A percentile compares a stretch with the other conserved stretches of the same genome.
These are phyloP conservation scores for Cordilura impudica DNA, from an alignment of 2,888 invertebrate genomes.

Conservation along the genomic window DNA sequence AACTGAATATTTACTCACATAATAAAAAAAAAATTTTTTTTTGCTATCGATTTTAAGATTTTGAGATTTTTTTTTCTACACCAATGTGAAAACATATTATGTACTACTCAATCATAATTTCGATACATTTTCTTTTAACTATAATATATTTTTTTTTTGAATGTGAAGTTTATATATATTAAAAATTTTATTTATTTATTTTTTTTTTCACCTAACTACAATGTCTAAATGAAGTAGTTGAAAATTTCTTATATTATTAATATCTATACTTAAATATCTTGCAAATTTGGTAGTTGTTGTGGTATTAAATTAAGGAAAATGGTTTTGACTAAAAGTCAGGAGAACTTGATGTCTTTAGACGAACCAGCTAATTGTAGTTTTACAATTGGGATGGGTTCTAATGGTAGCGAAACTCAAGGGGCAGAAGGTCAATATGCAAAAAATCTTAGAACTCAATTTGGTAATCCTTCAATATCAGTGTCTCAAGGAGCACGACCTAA, in stretches of 20 bases:
- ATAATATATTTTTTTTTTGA: too few relatives aligned
- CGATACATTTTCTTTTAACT: not conserved
- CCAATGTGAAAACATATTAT: not conserved
- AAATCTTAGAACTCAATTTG: too few relatives aligned
- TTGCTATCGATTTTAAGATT: not conserved
- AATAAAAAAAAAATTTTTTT: too few relatives aligned
- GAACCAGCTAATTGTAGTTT: not conserved
- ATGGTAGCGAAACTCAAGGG: not conserved
- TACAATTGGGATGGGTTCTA: not conserved
- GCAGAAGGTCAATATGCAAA: too few relatives aligned
- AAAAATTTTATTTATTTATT: not conserved
- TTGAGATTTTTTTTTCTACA: not conserved
- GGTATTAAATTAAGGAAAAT: not conserved
- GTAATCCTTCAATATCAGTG: too few relatives aligned
- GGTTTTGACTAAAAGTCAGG: not conserved
- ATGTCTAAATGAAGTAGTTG: not conserved
- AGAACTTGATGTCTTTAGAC: not conserved
- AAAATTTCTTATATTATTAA: not conserved
- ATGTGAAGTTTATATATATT: not conserved
- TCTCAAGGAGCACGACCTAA: not conserved
- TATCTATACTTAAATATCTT: too few relatives aligned
- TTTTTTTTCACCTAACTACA: not conserved
- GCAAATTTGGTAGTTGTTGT: too few relatives aligned
- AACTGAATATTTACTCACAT: too few relatives aligned
- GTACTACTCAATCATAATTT: not conserved